Evolutionary conservation across 2,888 invertebrate species (phyloP), one percentile per base, ranked within the genome.

Genomic region (Tipula vernalis): DNA sequence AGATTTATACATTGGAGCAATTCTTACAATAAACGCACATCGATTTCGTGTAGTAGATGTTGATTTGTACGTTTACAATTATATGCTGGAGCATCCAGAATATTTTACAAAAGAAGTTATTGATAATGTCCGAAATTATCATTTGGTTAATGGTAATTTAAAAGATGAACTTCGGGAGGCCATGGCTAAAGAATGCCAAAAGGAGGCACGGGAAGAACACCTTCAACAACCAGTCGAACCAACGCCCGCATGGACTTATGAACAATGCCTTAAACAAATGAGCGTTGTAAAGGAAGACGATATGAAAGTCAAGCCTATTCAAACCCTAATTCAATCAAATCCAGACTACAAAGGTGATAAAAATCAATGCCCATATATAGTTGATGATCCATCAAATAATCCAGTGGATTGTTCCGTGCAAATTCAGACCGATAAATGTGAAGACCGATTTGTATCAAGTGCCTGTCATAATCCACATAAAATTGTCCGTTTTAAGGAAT

Each of bases 1-100:
- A 44, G 96, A 96, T 91, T 96, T 98, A 90, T 95, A 93, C 90
- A 95, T 97, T 88, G 97, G 97, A 6, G 95, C 95, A 0, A 92
- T 93, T 87, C 92, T 97, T 83, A 94, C 94, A 1, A 93, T 96
- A 2, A 96, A 95, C 90, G 94, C 94, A 88, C 96, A 96, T 90
- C 93, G 95, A 71, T 97, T 98, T 91, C 92, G 94, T 88, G 95
- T 98, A 88, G 94, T 93, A 44, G 96, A 95, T 0, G 95, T 95
- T 87, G 97, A 97, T 91, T 92, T 95, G 41, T 96, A 93, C 90
- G 97, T 97, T 41, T 95, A 95, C 90, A 93, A 94, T n/a, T 96
- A 95, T 90, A 95, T 96, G 93, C 93, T 93, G 89, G 93, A 94
- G 41, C 95, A 96, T 90, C 93, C 94, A 0, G 94, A 95, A 10